Conservation (phyloP, 2,888 invertebrate species). For the Agrotis clavis region DNA sequence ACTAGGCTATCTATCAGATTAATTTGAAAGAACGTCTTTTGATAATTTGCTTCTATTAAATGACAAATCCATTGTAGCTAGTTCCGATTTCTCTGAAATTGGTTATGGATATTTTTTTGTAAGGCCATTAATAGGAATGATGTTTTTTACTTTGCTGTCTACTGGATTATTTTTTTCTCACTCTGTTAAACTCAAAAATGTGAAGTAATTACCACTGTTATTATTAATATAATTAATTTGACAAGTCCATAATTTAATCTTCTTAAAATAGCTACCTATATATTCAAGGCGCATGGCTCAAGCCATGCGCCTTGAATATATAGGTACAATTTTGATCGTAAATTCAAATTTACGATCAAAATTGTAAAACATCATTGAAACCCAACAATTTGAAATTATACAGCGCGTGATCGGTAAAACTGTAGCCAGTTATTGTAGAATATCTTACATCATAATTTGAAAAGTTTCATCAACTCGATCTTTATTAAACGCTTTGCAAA, state of each 20-base stretch:
- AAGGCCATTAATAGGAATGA: neutral
- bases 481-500: slow-evolving; percentile 13
- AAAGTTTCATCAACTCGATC: slow-evolving; percentile 24
- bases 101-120: neutral
- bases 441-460: slow-evolving; percentile 15
- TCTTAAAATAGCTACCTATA: neutral
- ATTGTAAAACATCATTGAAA: neutral
- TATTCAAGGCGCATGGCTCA: neutral
- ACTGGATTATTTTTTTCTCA: too few species aligned
- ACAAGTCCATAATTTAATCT: neutral
- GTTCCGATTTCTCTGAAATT: slow-evolving; percentile 28
- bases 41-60: slow-evolving; percentile 3
- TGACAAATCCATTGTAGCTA: slow-evolving; percentile 5
- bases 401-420: slow-evolving; percentile 13
- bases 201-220: too few species aligned
- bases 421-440: neutral
- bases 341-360: slow-evolving; percentile 17
- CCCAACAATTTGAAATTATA: neutral
- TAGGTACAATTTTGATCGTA: too few species aligned
- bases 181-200: too few species aligned
- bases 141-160: too few species aligned
- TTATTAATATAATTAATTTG: too few species aligned
- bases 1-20: slow-evolving; percentile 34
- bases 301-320: too few species aligned
- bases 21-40: slow-evolving; percentile 20